A percentile compares a stretch with the other conserved stretches of the same genome.
Conservation (phyloP, 2,797 vertebrate species). For the Myotis myotis region DNA sequence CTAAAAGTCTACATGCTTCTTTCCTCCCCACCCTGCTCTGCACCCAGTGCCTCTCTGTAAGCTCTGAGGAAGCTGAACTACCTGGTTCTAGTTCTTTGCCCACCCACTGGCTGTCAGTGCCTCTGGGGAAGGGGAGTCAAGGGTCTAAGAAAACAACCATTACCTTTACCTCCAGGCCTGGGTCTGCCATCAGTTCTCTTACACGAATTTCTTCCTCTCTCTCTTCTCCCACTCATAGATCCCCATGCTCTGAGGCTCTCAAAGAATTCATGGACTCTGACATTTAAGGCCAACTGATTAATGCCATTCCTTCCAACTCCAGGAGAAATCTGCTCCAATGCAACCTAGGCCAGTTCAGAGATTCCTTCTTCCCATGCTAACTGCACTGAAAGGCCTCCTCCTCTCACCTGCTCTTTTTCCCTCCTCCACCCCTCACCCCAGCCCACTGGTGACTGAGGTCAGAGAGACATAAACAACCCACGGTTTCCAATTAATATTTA, state of each 20-base stretch:
- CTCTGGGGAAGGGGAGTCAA: neutral
- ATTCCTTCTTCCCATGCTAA: neutral
- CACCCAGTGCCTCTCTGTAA: neutral
- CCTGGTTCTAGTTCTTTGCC: neutral
- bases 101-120: no score
- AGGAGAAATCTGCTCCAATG: neutral
- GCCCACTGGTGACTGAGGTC: conserved; percentile 48
- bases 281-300: neutral
- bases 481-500: conserved; percentile 78
- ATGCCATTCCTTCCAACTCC: neutral
- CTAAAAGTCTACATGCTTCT: neutral
- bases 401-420: conserved; percentile 28
- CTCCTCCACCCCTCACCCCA: neutral
- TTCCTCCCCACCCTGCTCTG: accelerated
- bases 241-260: neutral
- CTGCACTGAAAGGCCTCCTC: neutral
- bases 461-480: conserved; percentile 73
- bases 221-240: neutral
- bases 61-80: neutral
- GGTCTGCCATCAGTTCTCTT: neutral
- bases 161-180: neutral
- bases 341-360: neutral
- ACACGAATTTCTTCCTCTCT: neutral
- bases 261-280: neutral
- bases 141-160: neutral